Percentiles rank a stretch among this genome's conserved stretches.
phyloP scores from a whole-genome alignment of 35 echinoderm and acorn worm species.

The Apostichopus parvimensis region DNA sequence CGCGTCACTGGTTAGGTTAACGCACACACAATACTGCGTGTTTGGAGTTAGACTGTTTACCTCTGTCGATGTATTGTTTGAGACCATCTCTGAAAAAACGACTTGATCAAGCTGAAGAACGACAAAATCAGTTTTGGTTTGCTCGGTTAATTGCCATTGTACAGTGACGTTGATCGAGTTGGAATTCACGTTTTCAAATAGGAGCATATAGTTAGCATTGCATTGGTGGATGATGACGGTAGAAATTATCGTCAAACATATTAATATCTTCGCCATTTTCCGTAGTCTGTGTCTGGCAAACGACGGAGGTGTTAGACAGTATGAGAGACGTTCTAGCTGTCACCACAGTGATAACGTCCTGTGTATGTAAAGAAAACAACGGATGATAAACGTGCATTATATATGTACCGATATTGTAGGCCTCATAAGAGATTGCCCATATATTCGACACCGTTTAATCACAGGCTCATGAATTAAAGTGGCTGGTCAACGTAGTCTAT shows the following conservation, averaged over 20 bases:
- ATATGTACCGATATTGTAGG: no score
- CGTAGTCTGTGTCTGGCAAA: no score
- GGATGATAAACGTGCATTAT: no score
- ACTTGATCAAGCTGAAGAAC: slow-evolving; percentile 1
- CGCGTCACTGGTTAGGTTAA: not conserved
- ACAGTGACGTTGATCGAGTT: not conserved
- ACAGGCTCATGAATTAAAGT: no score
- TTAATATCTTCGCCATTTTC: not conserved
- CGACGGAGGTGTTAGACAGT: no score
- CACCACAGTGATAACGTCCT: no score
- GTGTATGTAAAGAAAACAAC: no score
- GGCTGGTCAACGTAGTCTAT: no score
- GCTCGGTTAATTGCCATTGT: not conserved
- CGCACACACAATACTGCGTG: not conserved
- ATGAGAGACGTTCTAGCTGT: no score
- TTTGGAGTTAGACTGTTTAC: not conserved
- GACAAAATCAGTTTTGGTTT: not conserved
- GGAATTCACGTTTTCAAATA: not conserved
- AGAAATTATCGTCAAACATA: not conserved
- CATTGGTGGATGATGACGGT: not conserved
- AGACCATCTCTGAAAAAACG: not conserved
- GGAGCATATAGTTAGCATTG: not conserved
- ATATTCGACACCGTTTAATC: no score
- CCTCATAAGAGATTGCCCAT: no score
- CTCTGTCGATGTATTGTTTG: not conserved